Base-by-base conservation (phyloP, 2,888 invertebrate genomes). In the Drepanosiphum platanoidis region DNA sequence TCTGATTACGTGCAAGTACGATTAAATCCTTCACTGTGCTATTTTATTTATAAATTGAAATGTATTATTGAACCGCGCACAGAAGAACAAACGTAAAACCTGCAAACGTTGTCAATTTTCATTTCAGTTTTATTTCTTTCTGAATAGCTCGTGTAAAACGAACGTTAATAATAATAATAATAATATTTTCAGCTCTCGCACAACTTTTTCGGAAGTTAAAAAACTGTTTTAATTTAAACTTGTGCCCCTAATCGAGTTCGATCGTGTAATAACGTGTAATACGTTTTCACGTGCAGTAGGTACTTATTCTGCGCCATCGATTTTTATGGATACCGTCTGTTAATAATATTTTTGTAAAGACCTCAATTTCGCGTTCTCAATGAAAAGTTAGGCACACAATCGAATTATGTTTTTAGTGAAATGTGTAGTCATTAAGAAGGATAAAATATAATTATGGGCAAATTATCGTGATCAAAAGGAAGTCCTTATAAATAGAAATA, bases 401-500 rank as follows among this genome's bases (percentile, higher is more conserved):
- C 66, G 32, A 79, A 80, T 81, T 58, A 58, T 36, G 70, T 81
- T 81, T 81, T 71, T 70, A 58, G 70, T 81, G 71, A 70, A 81
- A 81, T 22, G 58, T 58, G 30, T 0, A 58, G 77, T 84, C 84
- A 77, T 83, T 75, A 66, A 34, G 72, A 46, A 18, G 83, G 83
- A 64, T 75, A 36, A 68, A 83, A 83, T 75, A 83, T 68, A 77
- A 77, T 77, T 77, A 70, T 18, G 36, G 68, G 74, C 39, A 77
- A 68, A 77, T 77, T 77, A 84, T 77, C 58, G 15, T 30, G 84
- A 84, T 82, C 61, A 72, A 82, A 82, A 42, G 58, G 75, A 52
- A 75, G 68, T 84, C 66, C 30, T 32, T 77, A 68, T 68, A 68
- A 52, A 74, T 39, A 77, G 52, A 36, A 32, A 70, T 77, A 39